Evolutionary conservation across 2,888 invertebrate species (phyloP), one percentile per base, ranked within the genome.

Genomic region (Fragum whitleyi): DNA sequence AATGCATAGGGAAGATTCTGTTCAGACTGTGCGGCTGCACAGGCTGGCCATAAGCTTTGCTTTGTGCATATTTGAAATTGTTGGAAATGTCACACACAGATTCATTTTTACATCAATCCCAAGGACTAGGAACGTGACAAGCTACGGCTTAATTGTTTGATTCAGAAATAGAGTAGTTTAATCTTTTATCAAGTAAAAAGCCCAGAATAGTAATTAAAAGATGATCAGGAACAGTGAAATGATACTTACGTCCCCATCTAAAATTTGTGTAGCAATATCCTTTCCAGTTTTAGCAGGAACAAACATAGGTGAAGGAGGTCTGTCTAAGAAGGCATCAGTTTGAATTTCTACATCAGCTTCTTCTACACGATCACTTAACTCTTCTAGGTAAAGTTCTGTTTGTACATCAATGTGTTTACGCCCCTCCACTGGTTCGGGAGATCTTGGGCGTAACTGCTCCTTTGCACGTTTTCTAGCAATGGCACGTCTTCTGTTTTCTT

Each of bases 381-480:
- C 98, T 94, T 98, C 98, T 76, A 98, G 95, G 93, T 97, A 98
- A 90, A 96, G 95, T 86, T 98, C 98, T 0, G 98, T 98, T 95
- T 98, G 98, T 61, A 98, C 96, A 83, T 96, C 96, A 90, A 97
- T 97, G 95, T 98, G 97, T 72, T 96, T 96, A 83, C 98, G 95
- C 29, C 97, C 98, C 73, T 96, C 96, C 53, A 97, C 96, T 19
- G 97, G 96, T 55, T 97, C 97, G 80, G 97, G 97, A 21, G 97
- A 96, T 80, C 95, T 96, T 73, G 96, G 95, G 39, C 96, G 94
- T 47, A 95, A 92, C 81, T 94, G 96, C 87, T 95, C 95, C 94
- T 95, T 96, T 65, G 95, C 96, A 84, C 96, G 96, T 91, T 96
- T 96, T 86, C 97, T 95, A 0, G 97, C 96, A 89, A 96, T 95